phyloP scores from a whole-genome alignment of 2,113 vertebrate genomes.

The Talpa occidentalis region DNA sequence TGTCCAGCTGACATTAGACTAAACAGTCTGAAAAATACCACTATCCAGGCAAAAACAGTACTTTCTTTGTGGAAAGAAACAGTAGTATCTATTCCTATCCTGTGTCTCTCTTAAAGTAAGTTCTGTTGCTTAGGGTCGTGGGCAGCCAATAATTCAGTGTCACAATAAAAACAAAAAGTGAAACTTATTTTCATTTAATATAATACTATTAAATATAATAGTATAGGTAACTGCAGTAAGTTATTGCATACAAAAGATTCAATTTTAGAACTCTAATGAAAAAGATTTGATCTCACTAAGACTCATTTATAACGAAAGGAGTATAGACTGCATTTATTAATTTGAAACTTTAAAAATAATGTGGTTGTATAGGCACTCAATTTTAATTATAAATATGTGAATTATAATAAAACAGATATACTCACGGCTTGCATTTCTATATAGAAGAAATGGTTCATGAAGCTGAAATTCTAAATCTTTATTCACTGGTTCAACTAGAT shows the following conservation, averaged over 20 bases:
- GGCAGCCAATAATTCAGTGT: not conserved
- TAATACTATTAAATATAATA: not conserved
- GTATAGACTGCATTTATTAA: not conserved
- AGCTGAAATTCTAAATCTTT: constrained; percentile 99
- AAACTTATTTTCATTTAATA: constrained; percentile 37
- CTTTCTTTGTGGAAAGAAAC: not conserved
- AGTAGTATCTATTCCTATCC: not conserved
- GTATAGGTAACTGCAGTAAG: not conserved
- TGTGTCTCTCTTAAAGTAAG: not conserved
- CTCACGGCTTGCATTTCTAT: constrained; percentile 94
- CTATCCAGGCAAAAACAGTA: not conserved
- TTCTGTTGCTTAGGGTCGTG: not conserved
- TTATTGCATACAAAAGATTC: not conserved
- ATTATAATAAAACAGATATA: constrained; percentile 68
- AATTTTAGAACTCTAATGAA: constrained; percentile 41
- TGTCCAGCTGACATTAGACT: not conserved
- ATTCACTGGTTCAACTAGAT: constrained; percentile 98
- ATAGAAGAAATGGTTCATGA: constrained; percentile 98
- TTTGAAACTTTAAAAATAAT: constrained; percentile 51
- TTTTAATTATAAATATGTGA: constrained; percentile 39
- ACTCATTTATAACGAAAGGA: constrained; percentile 35
- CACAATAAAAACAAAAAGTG: constrained; percentile 33
- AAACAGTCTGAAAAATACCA: constrained; percentile 5
- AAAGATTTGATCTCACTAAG: not conserved
- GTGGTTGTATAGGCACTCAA: not conserved